Conservation (phyloP, 2,888 invertebrate species). For the Metallyticus violacea region DNA sequence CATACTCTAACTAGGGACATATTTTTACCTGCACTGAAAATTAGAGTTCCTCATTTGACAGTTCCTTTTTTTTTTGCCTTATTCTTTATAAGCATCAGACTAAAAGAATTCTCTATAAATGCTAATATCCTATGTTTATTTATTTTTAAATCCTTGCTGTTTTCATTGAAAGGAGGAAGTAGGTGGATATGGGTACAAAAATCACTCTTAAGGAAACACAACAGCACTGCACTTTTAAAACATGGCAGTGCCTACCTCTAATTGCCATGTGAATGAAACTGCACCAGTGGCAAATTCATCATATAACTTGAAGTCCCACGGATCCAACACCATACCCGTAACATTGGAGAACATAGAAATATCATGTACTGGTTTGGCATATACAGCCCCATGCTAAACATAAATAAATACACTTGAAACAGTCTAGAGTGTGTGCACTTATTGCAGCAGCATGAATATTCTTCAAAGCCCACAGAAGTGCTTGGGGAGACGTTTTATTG, state of each 20-base stretch:
- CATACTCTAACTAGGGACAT: no score
- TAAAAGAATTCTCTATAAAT: no score
- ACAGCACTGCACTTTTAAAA: background rate
- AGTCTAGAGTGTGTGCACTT: background rate
- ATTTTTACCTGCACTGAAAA: no score
- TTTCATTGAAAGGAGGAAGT: background rate
- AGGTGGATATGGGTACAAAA: background rate
- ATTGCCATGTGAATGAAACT: slow-evolving; percentile 64
- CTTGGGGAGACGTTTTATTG: no score
- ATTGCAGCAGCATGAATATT: background rate
- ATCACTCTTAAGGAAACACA: background rate
- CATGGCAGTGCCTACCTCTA: slow-evolving; percentile 49
- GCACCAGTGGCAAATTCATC: slow-evolving; percentile 60
- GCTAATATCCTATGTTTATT: no score
- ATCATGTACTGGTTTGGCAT: slow-evolving; percentile 63
- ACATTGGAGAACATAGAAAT: slow-evolving; percentile 63
- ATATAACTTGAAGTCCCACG: slow-evolving; percentile 58
- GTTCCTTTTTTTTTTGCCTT: no score
- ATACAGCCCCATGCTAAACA: slow-evolving; percentile 58
- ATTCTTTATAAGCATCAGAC: no score
- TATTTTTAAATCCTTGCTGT: no score
- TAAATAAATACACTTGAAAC: background rate
- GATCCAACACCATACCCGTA: slow-evolving; percentile 58
- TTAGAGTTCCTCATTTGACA: no score
- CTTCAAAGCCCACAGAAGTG: background rate